Conservation (phyloP, 2,797 vertebrate genomes). For the Clarias platycephalus region DNA sequence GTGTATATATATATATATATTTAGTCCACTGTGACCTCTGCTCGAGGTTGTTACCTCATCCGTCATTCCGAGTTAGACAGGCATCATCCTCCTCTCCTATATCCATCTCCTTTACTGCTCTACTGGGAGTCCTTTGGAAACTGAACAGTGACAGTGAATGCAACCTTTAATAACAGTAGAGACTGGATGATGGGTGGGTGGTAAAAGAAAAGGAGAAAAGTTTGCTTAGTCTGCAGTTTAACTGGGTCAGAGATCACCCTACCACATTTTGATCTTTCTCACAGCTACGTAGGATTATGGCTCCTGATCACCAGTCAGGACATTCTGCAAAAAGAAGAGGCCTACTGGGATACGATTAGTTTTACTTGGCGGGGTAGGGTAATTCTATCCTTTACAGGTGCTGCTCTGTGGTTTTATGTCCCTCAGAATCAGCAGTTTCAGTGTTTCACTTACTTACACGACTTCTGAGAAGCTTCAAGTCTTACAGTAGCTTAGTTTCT, state of each 20-base stretch:
- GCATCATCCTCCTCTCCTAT: conserved; percentile 17
- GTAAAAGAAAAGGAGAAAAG: neutral
- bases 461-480: neutral
- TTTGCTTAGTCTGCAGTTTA: conserved; percentile 17
- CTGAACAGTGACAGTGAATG: conserved; percentile 11
- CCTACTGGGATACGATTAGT: neutral
- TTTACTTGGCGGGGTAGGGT: neutral
- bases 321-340: neutral
- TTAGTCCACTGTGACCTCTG: neutral
- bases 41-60: conserved; percentile 26
- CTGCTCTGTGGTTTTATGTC: conserved; percentile 4
- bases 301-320: neutral
- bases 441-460: neutral
- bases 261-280: neutral
- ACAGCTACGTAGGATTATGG: neutral
- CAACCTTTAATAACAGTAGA: conserved; percentile 21
- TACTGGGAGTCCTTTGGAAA: conserved; percentile 1
- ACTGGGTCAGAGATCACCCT: neutral
- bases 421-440: neutral
- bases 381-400: conserved; percentile 4
- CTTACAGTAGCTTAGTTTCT: neutral
- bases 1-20: neutral
- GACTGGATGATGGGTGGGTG: neutral
- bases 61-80: conserved; percentile 4
- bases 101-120: conserved; percentile 8